phyloP scores from a whole-genome alignment of 2,888 invertebrate species.

The Muscina levida region DNA sequence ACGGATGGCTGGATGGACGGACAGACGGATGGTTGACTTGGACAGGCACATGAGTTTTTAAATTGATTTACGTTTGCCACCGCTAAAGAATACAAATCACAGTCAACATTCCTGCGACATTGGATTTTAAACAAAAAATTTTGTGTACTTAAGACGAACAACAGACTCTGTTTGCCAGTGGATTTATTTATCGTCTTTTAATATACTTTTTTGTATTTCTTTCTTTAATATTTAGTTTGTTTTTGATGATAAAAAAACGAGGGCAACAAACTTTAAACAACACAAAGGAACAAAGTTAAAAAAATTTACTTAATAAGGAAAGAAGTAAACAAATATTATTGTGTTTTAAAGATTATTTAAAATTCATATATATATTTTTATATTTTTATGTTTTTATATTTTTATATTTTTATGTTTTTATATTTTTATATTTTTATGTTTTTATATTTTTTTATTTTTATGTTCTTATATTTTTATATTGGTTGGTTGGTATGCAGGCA shows the following conservation, averaged over 20 bases:
- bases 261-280: slow-evolving; percentile 64
- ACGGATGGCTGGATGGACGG: not conserved
- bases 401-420: too few species aligned
- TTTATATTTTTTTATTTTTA: too few species aligned
- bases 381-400: too few species aligned
- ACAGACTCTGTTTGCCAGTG: not conserved
- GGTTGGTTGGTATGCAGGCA: too few species aligned
- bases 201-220: not conserved
- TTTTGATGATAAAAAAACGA: slow-evolving; percentile 38
- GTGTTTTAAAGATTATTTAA: too few species aligned
- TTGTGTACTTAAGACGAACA: slow-evolving; percentile 31
- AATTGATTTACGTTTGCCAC: slow-evolving; percentile 40
- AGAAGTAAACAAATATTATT: too few species aligned
- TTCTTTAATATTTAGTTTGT: slow-evolving; percentile 4
- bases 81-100: slow-evolving; percentile 53
- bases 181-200: slow-evolving; percentile 30
- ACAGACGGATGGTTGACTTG: not conserved
- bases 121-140: slow-evolving; percentile 26
- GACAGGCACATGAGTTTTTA: slow-evolving; percentile 3
- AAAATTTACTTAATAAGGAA: too few species aligned
- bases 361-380: too few species aligned
- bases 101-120: slow-evolving; percentile 26
- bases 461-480: too few species aligned
- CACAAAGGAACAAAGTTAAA: too few species aligned
- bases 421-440: too few species aligned